These are phyloP conservation scores for Hypomesus transpacificus DNA, from an alignment of 2,113 vertebrate genomes.

Conservation along the genomic window DNA sequence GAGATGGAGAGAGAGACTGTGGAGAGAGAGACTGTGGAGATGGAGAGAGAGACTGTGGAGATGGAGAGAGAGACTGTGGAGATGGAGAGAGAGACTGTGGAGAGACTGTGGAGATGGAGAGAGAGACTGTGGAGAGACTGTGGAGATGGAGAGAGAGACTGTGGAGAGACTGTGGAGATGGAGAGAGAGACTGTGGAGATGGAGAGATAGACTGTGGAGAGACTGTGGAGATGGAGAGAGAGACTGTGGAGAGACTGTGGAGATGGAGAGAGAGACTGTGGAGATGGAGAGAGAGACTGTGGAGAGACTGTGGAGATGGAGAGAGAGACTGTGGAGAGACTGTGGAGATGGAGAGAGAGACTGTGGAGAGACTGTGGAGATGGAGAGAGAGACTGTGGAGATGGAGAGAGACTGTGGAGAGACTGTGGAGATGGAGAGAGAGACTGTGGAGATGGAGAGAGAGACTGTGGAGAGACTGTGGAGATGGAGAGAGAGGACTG, in stretches of 20 bases:
- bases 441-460: not conserved
- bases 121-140: not conserved
- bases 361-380: no score
- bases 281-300: not conserved
- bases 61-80: not conserved
- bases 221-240: not conserved
- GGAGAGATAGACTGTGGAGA: no score
- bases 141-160: not conserved
- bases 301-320: no score
- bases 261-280: not conserved
- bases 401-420: no score
- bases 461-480: not conserved
- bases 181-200: not conserved
- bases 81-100: not conserved
- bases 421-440: not conserved
- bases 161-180: no score
- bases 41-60: not conserved
- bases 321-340: not conserved
- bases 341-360: not conserved
- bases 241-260: not conserved
- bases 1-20: no score
- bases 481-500: conserved; percentile 2
- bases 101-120: no score
- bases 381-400: not conserved
- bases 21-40: not conserved